phyloP scores from a whole-genome alignment of 1,140 invertebrate species.

The Paraescarpia echinospica region DNA sequence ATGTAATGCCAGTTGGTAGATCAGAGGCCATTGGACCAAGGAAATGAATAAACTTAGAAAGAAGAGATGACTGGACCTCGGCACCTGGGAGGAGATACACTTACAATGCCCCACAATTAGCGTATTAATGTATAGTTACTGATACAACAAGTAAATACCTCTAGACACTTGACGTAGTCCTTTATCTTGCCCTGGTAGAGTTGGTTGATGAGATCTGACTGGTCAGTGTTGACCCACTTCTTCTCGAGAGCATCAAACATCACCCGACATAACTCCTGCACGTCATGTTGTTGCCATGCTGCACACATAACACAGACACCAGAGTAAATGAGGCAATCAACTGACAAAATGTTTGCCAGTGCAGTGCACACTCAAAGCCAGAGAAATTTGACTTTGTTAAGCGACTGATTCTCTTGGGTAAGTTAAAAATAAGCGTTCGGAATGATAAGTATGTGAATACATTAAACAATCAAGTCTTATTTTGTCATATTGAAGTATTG shows the following conservation, averaged over 20 bases:
- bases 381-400: not conserved
- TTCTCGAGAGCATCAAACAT: slow-evolving; percentile 91
- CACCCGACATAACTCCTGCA: slow-evolving; percentile 86
- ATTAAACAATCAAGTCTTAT: too few species aligned
- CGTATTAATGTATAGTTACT: not conserved
- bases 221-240: slow-evolving; percentile 81
- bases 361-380: too few species aligned
- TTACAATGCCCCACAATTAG: too few species aligned
- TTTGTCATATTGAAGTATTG: too few species aligned
- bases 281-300: slow-evolving; percentile 91
- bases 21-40: slow-evolving; percentile 9
- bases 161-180: slow-evolving; percentile 88
- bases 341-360: not conserved
- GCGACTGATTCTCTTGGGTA: too few species aligned
- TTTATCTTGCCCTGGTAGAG: slow-evolving; percentile 82
- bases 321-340: not conserved
- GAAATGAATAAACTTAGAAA: not conserved
- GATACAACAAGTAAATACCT: slow-evolving; percentile 52
- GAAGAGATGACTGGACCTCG: not conserved
- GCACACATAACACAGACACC: slow-evolving; percentile 15
- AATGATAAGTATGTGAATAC: too few species aligned
- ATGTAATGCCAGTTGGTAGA: too few species aligned
- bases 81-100: too few species aligned
- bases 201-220: slow-evolving; percentile 79
- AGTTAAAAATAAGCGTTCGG: too few species aligned